These are phyloP conservation scores for Canis aureus DNA, from an alignment of 2,113 vertebrate genomes.

Conservation along the genomic window DNA sequence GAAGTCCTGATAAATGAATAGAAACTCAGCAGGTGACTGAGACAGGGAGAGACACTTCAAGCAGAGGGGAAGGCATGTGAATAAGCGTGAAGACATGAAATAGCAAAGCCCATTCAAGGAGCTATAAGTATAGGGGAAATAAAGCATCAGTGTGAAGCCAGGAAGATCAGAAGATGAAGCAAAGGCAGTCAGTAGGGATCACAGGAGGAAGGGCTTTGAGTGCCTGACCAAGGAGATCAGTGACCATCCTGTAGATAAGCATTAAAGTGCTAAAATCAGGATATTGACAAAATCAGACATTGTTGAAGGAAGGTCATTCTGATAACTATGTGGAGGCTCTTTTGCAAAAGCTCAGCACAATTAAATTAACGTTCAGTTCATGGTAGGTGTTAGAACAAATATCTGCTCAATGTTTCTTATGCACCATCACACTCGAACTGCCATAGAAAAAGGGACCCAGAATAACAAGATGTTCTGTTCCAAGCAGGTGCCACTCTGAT, in stretches of 20 bases:
- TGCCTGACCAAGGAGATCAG: neutral
- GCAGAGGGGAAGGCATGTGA: neutral
- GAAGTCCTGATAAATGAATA: neutral
- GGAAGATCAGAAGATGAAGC: neutral
- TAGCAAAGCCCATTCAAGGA: neutral
- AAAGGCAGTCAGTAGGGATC: neutral
- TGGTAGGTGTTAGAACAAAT: conserved; percentile 34
- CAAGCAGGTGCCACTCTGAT: conserved; percentile 25
- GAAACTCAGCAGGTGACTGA: neutral
- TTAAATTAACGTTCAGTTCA: neutral
- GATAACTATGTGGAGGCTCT: neutral
- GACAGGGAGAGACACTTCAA: neutral
- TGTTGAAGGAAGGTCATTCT: neutral
- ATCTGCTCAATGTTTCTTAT: neutral
- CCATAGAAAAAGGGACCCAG: neutral
- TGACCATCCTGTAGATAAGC: neutral
- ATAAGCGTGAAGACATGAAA: neutral
- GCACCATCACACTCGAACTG: neutral
- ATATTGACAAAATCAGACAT: neutral
- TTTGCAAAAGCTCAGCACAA: conserved; percentile 20
- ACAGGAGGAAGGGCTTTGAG: neutral
- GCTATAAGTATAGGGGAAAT: too few species aligned
- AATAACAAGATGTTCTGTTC: conserved; percentile 61
- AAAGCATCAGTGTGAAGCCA: neutral
- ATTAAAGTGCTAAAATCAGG: neutral